Evolutionary conservation across 2,888 invertebrate genomes (phyloP).

Genomic region (Aleiodes testaceus): DNA sequence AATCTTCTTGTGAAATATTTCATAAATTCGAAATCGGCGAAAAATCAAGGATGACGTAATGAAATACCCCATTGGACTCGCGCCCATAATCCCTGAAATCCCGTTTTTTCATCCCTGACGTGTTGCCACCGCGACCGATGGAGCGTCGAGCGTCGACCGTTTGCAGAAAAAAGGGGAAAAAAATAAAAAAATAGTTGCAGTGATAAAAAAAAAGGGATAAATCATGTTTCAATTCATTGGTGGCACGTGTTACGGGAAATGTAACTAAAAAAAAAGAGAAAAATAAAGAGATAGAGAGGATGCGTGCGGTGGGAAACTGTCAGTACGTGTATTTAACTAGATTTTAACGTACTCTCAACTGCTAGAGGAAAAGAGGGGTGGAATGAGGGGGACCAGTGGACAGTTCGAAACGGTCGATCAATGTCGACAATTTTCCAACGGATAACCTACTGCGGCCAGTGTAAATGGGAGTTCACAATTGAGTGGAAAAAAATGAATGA

Average conservation of each 20-base stretch:
- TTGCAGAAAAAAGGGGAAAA: background rate
- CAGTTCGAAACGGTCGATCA: slow-evolving; percentile 63
- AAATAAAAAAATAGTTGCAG: slow-evolving; percentile 10
- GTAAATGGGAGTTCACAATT: slow-evolving; percentile 35
- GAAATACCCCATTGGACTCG: background rate
- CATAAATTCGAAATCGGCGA: background rate
- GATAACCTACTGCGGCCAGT: slow-evolving; percentile 53
- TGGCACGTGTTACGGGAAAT: slow-evolving; percentile 49
- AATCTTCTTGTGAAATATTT: background rate
- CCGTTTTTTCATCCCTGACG: slow-evolving; percentile 1
- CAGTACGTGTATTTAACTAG: slow-evolving; percentile 66
- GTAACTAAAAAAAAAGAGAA: slow-evolving; percentile 36
- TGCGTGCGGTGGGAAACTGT: slow-evolving; percentile 28
- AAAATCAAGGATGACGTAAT: background rate
- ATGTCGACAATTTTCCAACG: slow-evolving; percentile 65
- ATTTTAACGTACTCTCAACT: slow-evolving; percentile 64
- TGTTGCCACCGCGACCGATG: slow-evolving; percentile 35
- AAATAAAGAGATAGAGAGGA: slow-evolving; percentile 14
- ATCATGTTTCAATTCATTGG: slow-evolving; percentile 66
- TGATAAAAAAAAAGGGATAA: slow-evolving; percentile 45
- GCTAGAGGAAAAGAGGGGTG: no score
- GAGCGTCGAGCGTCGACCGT: background rate
- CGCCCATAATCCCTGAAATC: background rate
- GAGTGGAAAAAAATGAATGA: slow-evolving; percentile 30
- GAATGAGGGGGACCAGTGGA: slow-evolving; percentile 51